Conservation (phyloP, 1,140 invertebrate genomes). For the Drosophila bipectinata region DNA sequence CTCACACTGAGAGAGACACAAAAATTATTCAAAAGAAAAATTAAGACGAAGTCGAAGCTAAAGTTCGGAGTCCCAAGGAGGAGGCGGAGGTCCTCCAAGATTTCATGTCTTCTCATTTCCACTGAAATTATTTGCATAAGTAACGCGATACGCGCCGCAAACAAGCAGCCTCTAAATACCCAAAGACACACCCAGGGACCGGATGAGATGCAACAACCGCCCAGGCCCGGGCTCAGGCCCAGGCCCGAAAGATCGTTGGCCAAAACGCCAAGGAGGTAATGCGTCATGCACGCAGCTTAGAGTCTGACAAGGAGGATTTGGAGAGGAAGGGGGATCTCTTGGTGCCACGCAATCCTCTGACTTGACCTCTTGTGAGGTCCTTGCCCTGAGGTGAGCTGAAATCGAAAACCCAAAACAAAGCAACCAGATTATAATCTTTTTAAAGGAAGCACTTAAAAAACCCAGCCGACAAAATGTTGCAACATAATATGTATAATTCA, state of each 20-base stretch:
- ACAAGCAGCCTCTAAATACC: slow-evolving; percentile 51
- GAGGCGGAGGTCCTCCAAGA: slow-evolving; percentile 19
- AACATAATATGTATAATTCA: background rate
- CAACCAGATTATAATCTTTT: slow-evolving; percentile 7
- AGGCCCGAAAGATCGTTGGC: slow-evolving; percentile 59
- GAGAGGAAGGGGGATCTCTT: slow-evolving; percentile 4
- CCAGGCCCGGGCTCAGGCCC: slow-evolving; percentile 35
- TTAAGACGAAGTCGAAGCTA: slow-evolving; percentile 29
- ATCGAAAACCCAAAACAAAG: slow-evolving; percentile 11
- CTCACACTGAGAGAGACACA: slow-evolving; percentile 78
- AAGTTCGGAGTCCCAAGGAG: background rate
- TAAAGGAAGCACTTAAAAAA: background rate
- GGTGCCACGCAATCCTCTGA: slow-evolving; percentile 34
- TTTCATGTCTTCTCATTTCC: slow-evolving; percentile 71
- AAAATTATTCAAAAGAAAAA: slow-evolving; percentile 66
- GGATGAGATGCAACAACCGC: slow-evolving; percentile 55
- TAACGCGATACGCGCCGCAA: slow-evolving; percentile 74
- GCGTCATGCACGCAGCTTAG: slow-evolving; percentile 72
- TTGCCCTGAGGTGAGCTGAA: slow-evolving; percentile 10
- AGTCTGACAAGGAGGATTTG: slow-evolving; percentile 13
- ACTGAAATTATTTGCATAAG: slow-evolving; percentile 82
- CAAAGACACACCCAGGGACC: slow-evolving; percentile 15
- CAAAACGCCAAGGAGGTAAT: slow-evolving; percentile 71
- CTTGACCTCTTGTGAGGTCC: slow-evolving; percentile 34
- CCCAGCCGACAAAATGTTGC: slow-evolving; percentile 2